phyloP scores from a whole-genome alignment of 2,113 vertebrate species.

The Salminus brasiliensis region DNA sequence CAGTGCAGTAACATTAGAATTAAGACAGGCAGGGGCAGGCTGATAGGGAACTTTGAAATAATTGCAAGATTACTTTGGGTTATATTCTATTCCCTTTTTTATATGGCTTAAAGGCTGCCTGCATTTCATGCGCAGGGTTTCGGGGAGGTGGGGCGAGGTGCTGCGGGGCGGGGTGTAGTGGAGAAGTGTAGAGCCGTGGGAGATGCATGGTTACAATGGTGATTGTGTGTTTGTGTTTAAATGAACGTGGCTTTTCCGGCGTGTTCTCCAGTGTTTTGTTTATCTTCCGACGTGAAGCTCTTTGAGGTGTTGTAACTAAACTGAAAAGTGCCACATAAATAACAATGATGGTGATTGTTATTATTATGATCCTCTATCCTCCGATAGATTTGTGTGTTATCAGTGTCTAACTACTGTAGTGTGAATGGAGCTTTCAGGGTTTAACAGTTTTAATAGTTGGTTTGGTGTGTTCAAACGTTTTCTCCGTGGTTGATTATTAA shows the following conservation, averaged over 20 bases:
- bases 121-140: not conserved
- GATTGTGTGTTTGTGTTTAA: too few relatives aligned
- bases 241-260: too few relatives aligned
- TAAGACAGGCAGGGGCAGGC: slow-evolving; percentile 23
- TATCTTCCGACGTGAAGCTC: too few relatives aligned
- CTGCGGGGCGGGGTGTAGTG: not conserved
- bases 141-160: too few relatives aligned
- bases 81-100: slow-evolving; percentile 4
- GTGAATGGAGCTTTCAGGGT: not conserved
- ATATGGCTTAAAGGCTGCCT: not conserved
- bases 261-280: too few relatives aligned
- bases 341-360: too few relatives aligned
- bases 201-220: not conserved
- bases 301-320: not conserved
- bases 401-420: slow-evolving; percentile 22
- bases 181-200: too few relatives aligned
- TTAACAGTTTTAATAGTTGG: not conserved
- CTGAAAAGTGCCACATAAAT: not conserved
- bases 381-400: slow-evolving; percentile 5
- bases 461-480: not conserved
- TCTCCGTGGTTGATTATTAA: not conserved
- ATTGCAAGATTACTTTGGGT: slow-evolving; percentile 29
- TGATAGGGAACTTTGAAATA: slow-evolving; percentile 39
- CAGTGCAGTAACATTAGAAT: slow-evolving; percentile 26
- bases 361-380: not conserved